phyloP scores from a whole-genome alignment of 2,888 invertebrate genomes.

The Bimastos eiseni region DNA sequence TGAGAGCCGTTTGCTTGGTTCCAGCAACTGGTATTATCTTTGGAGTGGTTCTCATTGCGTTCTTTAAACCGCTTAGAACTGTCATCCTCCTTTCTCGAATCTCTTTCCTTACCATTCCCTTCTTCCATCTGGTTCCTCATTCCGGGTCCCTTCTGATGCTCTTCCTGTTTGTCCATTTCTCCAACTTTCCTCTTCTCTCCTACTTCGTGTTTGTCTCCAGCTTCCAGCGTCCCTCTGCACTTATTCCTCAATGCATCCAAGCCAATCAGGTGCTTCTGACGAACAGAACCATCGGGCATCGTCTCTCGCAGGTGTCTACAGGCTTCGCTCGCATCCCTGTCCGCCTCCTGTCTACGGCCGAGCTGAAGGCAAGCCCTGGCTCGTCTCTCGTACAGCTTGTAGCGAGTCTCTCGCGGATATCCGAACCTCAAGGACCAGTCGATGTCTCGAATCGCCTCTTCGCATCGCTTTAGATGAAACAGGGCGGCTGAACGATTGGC shows the following conservation, averaged over 20 bases:
- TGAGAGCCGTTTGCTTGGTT: neutral
- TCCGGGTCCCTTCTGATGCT: neutral
- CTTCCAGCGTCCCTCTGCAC: neutral
- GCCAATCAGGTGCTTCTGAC: neutral
- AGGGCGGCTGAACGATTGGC: conserved; percentile 52
- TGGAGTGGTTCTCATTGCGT: neutral
- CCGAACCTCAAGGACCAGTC: conserved; percentile 62
- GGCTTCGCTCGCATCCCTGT: conserved; percentile 49
- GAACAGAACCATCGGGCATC: neutral
- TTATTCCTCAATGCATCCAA: neutral
- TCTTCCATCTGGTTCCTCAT: neutral
- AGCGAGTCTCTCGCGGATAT: conserved; percentile 69
- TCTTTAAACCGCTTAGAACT: neutral
- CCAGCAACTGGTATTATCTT: neutral
- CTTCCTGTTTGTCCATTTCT: neutral
- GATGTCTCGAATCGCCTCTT: conserved; percentile 52
- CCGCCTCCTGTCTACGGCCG: conserved; percentile 62
- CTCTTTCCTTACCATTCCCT: neutral
- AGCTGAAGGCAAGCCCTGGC: conserved; percentile 71
- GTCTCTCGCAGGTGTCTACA: conserved; percentile 30
- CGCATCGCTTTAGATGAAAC: conserved; percentile 52
- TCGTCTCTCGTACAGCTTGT: conserved; percentile 72
- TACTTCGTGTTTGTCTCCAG: neutral
- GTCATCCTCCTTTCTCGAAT: neutral
- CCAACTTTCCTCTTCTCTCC: neutral